Evolutionary conservation across 2,797 vertebrate genomes (phyloP).

Genomic region (Mastacembelus armatus): DNA sequence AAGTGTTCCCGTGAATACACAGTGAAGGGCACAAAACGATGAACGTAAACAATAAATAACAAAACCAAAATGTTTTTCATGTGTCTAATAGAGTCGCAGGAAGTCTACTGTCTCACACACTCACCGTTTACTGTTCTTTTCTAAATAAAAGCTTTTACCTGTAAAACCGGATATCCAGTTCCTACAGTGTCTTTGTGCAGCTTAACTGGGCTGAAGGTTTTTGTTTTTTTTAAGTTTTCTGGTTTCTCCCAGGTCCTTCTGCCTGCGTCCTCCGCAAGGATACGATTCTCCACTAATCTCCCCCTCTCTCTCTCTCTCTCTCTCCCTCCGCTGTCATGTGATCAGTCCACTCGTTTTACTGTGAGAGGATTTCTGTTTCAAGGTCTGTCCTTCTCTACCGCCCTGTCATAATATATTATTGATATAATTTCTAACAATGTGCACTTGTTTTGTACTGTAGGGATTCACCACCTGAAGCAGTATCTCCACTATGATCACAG

Average conservation of each 20-base stretch:
- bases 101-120: too few relatives aligned
- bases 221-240: too few relatives aligned
- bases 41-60: too few relatives aligned
- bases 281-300: neutral
- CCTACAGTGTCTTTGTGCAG: neutral
- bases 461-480: too few relatives aligned
- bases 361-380: constrained; percentile 36
- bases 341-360: constrained; percentile 42
- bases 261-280: constrained; percentile 47
- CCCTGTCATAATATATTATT: too few relatives aligned
- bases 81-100: too few relatives aligned
- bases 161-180: neutral
- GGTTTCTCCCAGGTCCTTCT: constrained; percentile 58
- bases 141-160: constrained; percentile 27
- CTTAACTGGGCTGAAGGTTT: constrained; percentile 14
- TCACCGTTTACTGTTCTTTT: neutral
- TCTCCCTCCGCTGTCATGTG: constrained; percentile 20
- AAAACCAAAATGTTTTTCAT: too few relatives aligned
- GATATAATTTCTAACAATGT: too few relatives aligned
- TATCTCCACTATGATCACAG: too few relatives aligned
- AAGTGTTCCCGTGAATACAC: too few relatives aligned
- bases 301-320: neutral
- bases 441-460: too few relatives aligned
- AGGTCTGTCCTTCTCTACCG: constrained; percentile 12
- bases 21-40: too few relatives aligned